A percentile compares a stretch with the other conserved stretches of the same genome.
Conservation (phyloP, 2,113 vertebrate species). For the Eurypyga helias region DNA sequence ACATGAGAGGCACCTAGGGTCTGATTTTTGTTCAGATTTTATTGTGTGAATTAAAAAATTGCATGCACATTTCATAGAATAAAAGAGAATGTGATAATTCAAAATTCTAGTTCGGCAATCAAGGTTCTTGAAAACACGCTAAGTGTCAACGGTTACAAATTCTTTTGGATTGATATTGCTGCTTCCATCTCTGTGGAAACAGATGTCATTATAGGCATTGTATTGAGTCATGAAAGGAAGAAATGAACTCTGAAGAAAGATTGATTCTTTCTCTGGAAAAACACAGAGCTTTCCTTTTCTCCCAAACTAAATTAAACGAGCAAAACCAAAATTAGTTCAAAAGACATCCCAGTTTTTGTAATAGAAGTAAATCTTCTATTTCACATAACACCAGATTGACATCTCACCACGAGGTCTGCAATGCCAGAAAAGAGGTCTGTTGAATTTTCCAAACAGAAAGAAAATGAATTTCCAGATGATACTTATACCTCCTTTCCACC, state of each 20-base stretch:
- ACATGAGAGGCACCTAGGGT: background rate
- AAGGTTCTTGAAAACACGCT: background rate
- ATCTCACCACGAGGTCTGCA: background rate
- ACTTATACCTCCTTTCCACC: background rate
- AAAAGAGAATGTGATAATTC: slow-evolving; percentile 4
- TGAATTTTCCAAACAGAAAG: background rate
- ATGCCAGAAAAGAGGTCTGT: background rate
- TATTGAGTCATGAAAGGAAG: background rate
- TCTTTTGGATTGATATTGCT: background rate
- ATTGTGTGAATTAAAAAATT: background rate
- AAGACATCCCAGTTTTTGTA: background rate
- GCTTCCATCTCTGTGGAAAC: background rate
- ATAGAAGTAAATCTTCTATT: background rate
- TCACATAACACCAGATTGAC: background rate
- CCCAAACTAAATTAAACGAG: background rate
- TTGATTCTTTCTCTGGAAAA: background rate
- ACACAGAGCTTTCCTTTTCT: background rate
- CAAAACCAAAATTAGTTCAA: background rate
- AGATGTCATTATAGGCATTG: background rate
- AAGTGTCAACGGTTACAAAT: background rate
- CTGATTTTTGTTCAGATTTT: background rate
- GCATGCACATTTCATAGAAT: background rate
- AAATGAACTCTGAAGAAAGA: background rate
- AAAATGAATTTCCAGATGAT: background rate
- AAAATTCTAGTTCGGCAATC: background rate